Conservation (phyloP, 2,888 invertebrate species). For the Caenorhabditis virilis region DNA sequence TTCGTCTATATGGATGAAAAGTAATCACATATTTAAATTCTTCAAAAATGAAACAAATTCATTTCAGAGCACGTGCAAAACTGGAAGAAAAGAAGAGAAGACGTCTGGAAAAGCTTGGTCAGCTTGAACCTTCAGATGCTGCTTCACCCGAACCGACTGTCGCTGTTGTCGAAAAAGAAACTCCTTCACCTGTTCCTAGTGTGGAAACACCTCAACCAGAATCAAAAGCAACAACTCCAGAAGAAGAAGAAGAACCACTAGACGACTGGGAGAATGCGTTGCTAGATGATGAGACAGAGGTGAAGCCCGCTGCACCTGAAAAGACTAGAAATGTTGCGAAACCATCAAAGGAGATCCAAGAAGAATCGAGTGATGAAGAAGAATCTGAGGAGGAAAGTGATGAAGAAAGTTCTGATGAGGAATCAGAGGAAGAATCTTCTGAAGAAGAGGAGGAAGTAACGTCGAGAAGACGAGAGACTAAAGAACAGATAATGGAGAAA, state of each 20-base stretch:
- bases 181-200: slow-evolving; percentile 1
- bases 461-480: slow-evolving; percentile 74
- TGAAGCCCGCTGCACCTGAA: too few relatives aligned
- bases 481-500: slow-evolving; percentile 79
- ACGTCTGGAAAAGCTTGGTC: slow-evolving; percentile 27
- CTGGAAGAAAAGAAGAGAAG: slow-evolving; percentile 33
- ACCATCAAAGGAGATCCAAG: slow-evolving; percentile 28
- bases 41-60: background rate
- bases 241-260: slow-evolving; percentile 47
- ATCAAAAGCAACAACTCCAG: slow-evolving; percentile 62
- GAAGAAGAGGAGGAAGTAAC: slow-evolving; percentile 71
- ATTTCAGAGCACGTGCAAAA: slow-evolving; percentile 10
- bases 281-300: slow-evolving; percentile 70
- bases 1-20: slow-evolving; percentile 45
- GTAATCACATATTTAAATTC: background rate
- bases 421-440: slow-evolving; percentile 71
- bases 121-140: slow-evolving; percentile 2
- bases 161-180: slow-evolving; percentile 9
- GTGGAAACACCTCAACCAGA: too few relatives aligned
- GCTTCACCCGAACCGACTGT: slow-evolving; percentile 15
- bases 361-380: slow-evolving; percentile 4
- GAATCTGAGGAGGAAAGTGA: slow-evolving; percentile 60
- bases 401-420: slow-evolving; percentile 51
- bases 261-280: slow-evolving; percentile 70
- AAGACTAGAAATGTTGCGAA: slow-evolving; percentile 58